Evolutionary conservation across 2,113 vertebrate species (phyloP).

Genomic region (Manacus vitellinus): DNA sequence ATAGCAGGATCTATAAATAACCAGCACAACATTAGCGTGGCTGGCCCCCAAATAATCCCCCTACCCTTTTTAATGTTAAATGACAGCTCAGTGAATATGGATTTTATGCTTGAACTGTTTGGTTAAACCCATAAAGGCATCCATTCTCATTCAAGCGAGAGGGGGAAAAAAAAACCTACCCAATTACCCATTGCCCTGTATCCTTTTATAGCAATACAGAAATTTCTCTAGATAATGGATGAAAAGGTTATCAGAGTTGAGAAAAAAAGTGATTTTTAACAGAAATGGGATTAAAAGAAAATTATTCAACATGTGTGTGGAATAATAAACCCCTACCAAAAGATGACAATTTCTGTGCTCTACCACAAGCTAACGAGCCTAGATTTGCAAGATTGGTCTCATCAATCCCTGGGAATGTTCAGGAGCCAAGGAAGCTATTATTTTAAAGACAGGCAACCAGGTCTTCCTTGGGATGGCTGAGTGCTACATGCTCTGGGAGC

Average conservation of each 20-base stretch:
- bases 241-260: conserved; percentile 68
- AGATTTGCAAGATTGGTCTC: not conserved
- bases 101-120: conserved; percentile 73
- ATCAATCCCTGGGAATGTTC: not conserved
- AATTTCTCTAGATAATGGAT: conserved; percentile 70
- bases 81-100: conserved; percentile 66
- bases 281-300: conserved; percentile 65
- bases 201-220: conserved; percentile 70
- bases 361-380: not conserved
- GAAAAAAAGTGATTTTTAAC: conserved; percentile 66
- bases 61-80: conserved; percentile 61
- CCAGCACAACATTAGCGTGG: conserved; percentile 17
- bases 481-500: not conserved
- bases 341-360: not conserved
- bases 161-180: conserved; percentile 24
- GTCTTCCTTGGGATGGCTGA: not conserved
- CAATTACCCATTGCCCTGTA: conserved; percentile 71
- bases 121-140: conserved; percentile 66
- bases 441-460: not conserved
- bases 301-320: conserved; percentile 45
- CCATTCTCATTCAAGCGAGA: conserved; percentile 59
- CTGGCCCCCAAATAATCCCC: conserved; percentile 46
- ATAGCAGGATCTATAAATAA: conserved; percentile 51
- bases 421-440: not conserved
- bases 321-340: conserved; percentile 48